A percentile compares a stretch with the other conserved stretches of the same genome.
Conservation (phyloP, 2,888 invertebrate genomes). For the Platynereis dumerilii region DNA sequence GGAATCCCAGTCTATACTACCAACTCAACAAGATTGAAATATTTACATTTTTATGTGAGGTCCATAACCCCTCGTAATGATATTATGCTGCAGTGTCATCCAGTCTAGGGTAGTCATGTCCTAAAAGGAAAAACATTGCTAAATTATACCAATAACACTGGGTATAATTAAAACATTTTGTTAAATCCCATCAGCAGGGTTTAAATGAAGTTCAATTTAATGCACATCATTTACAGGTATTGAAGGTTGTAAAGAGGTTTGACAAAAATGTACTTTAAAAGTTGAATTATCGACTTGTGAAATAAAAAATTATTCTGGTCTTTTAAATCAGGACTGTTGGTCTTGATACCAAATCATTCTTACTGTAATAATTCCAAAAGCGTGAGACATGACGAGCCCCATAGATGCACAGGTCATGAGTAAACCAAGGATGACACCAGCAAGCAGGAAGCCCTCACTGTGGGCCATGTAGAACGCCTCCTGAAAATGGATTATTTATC, state of each 20-base stretch:
- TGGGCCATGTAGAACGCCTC: constrained; percentile 15
- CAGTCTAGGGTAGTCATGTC: constrained; percentile 32
- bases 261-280: too few species aligned
- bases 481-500: constrained; percentile 16
- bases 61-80: constrained; percentile 11
- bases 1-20: too few species aligned
- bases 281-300: too few species aligned
- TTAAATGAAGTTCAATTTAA: too few species aligned
- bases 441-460: constrained; percentile 8
- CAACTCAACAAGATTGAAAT: too few species aligned
- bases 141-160: not conserved
- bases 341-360: too few species aligned
- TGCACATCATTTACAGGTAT: too few species aligned
- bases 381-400: constrained; percentile 27
- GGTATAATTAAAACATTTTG: too few species aligned
- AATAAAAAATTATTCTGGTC: too few species aligned
- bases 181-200: too few species aligned
- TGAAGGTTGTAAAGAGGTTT: too few species aligned
- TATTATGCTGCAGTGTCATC: constrained; percentile 28
- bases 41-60: constrained; percentile 16
- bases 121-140: constrained; percentile 13
- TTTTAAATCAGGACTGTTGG: too few species aligned
- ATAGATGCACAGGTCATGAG: constrained; percentile 25
- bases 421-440: constrained; percentile 21
- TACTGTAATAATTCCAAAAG: constrained; percentile 28